Conservation (phyloP, 2,113 vertebrate genomes). For the Phylloscopus whistleri region DNA sequence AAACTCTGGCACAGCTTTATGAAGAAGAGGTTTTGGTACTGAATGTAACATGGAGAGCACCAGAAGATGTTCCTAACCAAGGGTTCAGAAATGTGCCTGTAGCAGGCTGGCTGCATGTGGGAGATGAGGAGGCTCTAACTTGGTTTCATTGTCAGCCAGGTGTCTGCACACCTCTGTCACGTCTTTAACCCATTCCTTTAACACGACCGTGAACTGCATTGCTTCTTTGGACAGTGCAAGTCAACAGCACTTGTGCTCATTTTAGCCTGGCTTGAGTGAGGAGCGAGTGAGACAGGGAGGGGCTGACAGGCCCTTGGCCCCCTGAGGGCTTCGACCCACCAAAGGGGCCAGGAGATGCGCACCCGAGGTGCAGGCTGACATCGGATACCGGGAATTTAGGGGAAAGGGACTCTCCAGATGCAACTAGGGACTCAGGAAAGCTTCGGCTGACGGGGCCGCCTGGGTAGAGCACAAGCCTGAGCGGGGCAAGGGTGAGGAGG, state of each 20-base stretch:
- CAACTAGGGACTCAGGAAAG: not conserved
- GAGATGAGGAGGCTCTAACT: not conserved
- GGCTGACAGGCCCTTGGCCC: not conserved
- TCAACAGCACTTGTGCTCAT: not conserved
- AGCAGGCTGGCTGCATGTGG: not conserved
- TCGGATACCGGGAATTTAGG: not conserved
- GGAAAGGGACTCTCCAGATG: not conserved
- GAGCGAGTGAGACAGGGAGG: rapidly evolving
- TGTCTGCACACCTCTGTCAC: not conserved
- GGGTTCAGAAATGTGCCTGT: rapidly evolving
- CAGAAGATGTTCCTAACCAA: not conserved
- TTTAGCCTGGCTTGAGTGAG: not conserved
- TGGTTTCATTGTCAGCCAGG: rapidly evolving
- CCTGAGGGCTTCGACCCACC: not conserved
- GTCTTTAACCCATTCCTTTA: not conserved
- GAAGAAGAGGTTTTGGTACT: not conserved
- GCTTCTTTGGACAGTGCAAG: not conserved
- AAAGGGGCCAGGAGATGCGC: too few species aligned
- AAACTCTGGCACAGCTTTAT: not conserved
- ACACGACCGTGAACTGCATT: rapidly evolving
- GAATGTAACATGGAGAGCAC: rapidly evolving
- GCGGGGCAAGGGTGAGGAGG: rapidly evolving
- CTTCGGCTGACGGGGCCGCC: too few species aligned
- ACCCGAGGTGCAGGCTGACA: rapidly evolving
- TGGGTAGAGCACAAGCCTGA: rapidly evolving